These are phyloP conservation scores for Acronicta aceris DNA, from an alignment of 2,888 invertebrate genomes.

Conservation along the genomic window DNA sequence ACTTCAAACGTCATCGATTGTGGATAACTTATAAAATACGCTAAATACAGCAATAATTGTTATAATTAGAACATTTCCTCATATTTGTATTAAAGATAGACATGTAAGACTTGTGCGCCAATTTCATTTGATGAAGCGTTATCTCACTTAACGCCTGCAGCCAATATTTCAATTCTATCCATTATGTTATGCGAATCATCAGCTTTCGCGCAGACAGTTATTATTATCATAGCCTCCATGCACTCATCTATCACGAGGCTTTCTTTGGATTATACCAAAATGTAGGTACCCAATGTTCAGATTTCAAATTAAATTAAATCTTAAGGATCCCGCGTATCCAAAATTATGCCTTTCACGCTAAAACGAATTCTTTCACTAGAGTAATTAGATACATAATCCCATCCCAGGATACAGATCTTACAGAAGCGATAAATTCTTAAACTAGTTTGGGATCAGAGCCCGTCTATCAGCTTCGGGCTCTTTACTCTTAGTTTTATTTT, in stretches of 20 bases:
- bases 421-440: slow-evolving; percentile 74
- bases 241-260: slow-evolving; percentile 62
- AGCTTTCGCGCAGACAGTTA: slow-evolving; percentile 64
- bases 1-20: slow-evolving; percentile 62
- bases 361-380: slow-evolving; percentile 60
- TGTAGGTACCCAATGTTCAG: slow-evolving; percentile 46
- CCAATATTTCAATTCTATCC: slow-evolving; percentile 58
- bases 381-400: slow-evolving; percentile 70
- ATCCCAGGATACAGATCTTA: slow-evolving; percentile 61
- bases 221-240: slow-evolving; percentile 65
- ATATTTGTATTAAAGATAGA: slow-evolving; percentile 16
- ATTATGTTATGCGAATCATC: slow-evolving; percentile 59
- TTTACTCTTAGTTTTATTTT: slow-evolving; percentile 77
- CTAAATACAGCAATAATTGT: slow-evolving; percentile 56
- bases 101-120: slow-evolving; percentile 23
- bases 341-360: slow-evolving; percentile 46
- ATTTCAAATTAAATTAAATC: slow-evolving; percentile 66
- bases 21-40: slow-evolving; percentile 52
- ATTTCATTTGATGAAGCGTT: slow-evolving; percentile 61
- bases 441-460: slow-evolving; percentile 70
- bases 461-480: slow-evolving; percentile 68
- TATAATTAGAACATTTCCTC: slow-evolving; percentile 49
- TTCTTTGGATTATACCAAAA: slow-evolving; percentile 64
- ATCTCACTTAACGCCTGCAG: slow-evolving; percentile 56
- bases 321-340: slow-evolving; percentile 43